Percentiles rank a stretch among this genome's conserved stretches.
phyloP scores from a whole-genome alignment of 2,888 invertebrate genomes.

The Allygus modestus region DNA sequence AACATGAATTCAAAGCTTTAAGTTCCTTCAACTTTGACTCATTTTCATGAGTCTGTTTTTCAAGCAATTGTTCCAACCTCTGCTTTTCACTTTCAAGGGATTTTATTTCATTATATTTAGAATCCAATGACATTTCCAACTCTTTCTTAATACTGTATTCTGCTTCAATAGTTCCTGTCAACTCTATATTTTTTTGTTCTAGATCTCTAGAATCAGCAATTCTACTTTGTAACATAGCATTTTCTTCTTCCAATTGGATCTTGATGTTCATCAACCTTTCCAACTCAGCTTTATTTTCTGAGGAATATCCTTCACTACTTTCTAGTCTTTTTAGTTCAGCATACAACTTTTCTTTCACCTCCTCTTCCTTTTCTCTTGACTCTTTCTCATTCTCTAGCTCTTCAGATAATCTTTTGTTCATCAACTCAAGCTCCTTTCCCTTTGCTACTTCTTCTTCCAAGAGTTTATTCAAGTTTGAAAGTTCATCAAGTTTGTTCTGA shows the following conservation, averaged over 20 bases:
- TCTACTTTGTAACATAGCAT: slow-evolving; percentile 49
- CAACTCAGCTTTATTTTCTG: slow-evolving; percentile 27
- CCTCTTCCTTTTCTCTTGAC: slow-evolving; percentile 70
- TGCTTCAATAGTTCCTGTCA: slow-evolving; percentile 72
- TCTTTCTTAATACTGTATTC: slow-evolving; percentile 64
- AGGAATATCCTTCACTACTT: slow-evolving; percentile 50
- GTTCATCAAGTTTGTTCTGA: slow-evolving; percentile 70
- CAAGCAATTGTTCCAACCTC: slow-evolving; percentile 65
- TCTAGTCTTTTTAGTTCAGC: slow-evolving; percentile 63
- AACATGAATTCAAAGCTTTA: slow-evolving; percentile 36
- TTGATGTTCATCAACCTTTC: slow-evolving; percentile 32
- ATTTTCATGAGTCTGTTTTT: slow-evolving; percentile 71
- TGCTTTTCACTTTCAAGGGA: slow-evolving; percentile 72
- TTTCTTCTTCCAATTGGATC: slow-evolving; percentile 52
- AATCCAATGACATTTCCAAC: slow-evolving; percentile 71
- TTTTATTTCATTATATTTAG: slow-evolving; percentile 71
- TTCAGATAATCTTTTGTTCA: slow-evolving; percentile 68
- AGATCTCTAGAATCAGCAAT: slow-evolving; percentile 51
- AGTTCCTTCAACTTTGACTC: slow-evolving; percentile 61
- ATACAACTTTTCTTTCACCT: slow-evolving; percentile 70
- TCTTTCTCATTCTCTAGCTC: slow-evolving; percentile 72
- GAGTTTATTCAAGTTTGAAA: slow-evolving; percentile 64
- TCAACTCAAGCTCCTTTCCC: slow-evolving; percentile 72
- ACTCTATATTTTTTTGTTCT: slow-evolving; percentile 52
- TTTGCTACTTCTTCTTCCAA: slow-evolving; percentile 68